Percentiles rank a stretch among this genome's conserved stretches.
Conservation (phyloP, 2,888 invertebrate species). For the Apeira syringaria region DNA sequence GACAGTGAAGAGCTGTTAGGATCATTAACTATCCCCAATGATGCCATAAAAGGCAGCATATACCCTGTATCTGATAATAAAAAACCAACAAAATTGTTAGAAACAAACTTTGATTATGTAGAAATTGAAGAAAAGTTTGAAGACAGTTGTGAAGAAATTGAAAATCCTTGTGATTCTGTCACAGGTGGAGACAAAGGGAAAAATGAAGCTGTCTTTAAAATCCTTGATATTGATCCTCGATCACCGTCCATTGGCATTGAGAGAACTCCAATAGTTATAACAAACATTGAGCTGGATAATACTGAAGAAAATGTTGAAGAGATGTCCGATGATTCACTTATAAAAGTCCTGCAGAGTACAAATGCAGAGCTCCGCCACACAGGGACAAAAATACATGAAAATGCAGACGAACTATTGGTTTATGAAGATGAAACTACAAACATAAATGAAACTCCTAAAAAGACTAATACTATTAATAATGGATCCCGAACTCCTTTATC, state of each 20-base stretch:
- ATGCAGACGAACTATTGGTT: conserved; percentile 79
- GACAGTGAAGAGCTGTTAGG: conserved; percentile 62
- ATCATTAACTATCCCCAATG: conserved; percentile 70
- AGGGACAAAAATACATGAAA: conserved; percentile 42
- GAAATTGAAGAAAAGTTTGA: conserved; percentile 57
- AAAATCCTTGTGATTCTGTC: conserved; percentile 9
- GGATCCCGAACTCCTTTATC: conserved; percentile 74
- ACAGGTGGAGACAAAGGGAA: conserved; percentile 21
- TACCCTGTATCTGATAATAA: conserved; percentile 45
- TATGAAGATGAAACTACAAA: conserved; percentile 80
- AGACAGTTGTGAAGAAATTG: conserved; percentile 38
- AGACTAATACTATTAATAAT: conserved; percentile 59
- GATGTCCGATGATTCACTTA: conserved; percentile 74
- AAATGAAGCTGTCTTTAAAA: conserved; percentile 49
- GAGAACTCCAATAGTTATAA: conserved; percentile 73
- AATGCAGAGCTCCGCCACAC: conserved; percentile 59
- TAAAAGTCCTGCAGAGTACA: conserved; percentile 68
- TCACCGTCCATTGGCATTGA: conserved; percentile 76
- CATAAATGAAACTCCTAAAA: conserved; percentile 60
- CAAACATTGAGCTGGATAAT: conserved; percentile 49
- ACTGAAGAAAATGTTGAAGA: conserved; percentile 67
- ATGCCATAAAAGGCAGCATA: conserved; percentile 62
- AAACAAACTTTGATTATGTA: conserved; percentile 85
- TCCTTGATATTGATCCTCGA: conserved; percentile 69
- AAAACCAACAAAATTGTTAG: conserved; percentile 75